These are phyloP conservation scores for Bombus affinis DNA, from an alignment of 1,140 invertebrate genomes.

Conservation along the genomic window DNA sequence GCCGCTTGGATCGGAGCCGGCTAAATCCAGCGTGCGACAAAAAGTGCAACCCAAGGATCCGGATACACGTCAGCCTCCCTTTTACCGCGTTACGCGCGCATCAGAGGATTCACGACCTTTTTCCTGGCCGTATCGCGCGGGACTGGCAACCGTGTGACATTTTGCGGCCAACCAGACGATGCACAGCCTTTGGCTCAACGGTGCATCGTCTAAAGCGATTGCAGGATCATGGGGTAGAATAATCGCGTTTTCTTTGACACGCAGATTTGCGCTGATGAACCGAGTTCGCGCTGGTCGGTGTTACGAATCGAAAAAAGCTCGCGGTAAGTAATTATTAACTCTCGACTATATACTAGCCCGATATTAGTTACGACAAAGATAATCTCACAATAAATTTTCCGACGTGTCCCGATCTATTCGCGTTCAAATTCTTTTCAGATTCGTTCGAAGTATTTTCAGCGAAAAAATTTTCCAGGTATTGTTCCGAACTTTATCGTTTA, in stretches of 20 bases:
- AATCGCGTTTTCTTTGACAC: neutral
- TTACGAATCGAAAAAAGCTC: neutral
- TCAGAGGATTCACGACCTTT: constrained; percentile 29
- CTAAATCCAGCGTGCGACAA: constrained; percentile 57
- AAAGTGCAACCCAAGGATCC: constrained; percentile 50
- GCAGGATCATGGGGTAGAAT: neutral
- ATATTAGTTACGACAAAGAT: too few species aligned
- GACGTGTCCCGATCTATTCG: too few species aligned
- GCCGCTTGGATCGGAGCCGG: constrained; percentile 20
- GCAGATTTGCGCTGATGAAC: neutral
- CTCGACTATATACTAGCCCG: neutral
- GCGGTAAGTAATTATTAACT: neutral
- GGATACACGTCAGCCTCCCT: constrained; percentile 35
- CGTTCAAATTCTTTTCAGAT: too few species aligned
- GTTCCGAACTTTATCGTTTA: too few species aligned
- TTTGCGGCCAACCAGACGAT: constrained; percentile 12
- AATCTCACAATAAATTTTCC: too few species aligned
- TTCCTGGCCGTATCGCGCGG: neutral
- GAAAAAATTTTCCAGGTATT: too few species aligned
- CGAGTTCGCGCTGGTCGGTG: neutral
- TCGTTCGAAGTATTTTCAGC: too few species aligned
- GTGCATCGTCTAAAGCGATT: constrained; percentile 10
- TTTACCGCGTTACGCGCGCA: constrained; percentile 55
- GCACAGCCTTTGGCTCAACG: neutral
- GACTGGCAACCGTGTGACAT: constrained; percentile 31